These are phyloP conservation scores for Margarornis squamiger DNA, from an alignment of 2,797 vertebrate species.

Conservation along the genomic window DNA sequence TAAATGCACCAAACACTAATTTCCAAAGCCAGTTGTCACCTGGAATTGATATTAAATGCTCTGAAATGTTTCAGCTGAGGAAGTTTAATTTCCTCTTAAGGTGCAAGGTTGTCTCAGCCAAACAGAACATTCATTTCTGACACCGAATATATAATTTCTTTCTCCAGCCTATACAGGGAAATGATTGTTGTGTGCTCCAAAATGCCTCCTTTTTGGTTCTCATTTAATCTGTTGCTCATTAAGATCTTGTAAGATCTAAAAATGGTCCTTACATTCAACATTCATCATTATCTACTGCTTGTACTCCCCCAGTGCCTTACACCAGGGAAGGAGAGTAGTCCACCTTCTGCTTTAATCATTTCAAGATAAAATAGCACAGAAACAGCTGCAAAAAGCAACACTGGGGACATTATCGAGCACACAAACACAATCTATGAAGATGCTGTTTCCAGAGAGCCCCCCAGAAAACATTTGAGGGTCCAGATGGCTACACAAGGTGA, in stretches of 20 bases:
- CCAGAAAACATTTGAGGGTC: neutral
- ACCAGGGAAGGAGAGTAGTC: neutral
- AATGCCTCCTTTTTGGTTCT: fast-evolving
- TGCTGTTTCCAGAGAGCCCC: neutral
- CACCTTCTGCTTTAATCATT: neutral
- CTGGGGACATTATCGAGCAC: neutral
- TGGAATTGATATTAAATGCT: neutral
- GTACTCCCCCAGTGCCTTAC: too few species aligned
- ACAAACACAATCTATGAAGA: neutral
- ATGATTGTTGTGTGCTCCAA: neutral
- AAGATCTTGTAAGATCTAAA: neutral
- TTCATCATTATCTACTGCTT: neutral
- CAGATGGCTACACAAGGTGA: neutral
- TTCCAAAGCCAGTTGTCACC: neutral
- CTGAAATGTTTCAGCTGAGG: neutral
- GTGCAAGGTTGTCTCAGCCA: neutral
- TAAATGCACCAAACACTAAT: neutral
- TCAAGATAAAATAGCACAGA: neutral
- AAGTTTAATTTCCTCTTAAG: neutral
- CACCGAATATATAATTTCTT: neutral
- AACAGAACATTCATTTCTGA: neutral
- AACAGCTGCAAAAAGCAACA: neutral
- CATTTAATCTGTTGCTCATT: neutral
- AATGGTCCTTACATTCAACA: neutral
- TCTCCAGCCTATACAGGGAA: neutral